Evolutionary conservation across 2,888 invertebrate species (phyloP).

Genomic region (Lasioglossum villosulum): DNA sequence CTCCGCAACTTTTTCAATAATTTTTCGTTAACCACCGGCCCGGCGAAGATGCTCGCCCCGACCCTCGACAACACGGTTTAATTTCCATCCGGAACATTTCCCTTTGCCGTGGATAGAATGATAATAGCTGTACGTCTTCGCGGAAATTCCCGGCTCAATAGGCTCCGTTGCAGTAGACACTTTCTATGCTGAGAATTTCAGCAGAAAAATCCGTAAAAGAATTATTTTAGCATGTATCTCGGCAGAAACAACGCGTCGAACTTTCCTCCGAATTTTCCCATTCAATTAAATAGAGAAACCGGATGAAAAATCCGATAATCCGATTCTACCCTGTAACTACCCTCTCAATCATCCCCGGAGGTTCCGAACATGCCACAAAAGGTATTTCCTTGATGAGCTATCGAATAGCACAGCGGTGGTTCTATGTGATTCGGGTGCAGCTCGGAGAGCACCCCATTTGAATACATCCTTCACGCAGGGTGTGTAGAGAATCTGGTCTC

Average conservation of each 20-base stretch:
- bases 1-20: conserved; percentile 30
- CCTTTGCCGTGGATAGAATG: neutral
- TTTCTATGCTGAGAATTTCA: neutral
- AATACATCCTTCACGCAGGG: neutral
- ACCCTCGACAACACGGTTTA: conserved; percentile 24
- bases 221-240: neutral
- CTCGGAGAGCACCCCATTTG: neutral
- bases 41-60: neutral
- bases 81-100: conserved; percentile 16
- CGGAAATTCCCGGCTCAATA: neutral
- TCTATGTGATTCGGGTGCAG: neutral
- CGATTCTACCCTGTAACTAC: neutral
- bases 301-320: neutral
- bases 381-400: neutral
- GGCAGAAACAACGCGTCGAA: neutral
- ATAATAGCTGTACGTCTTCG: neutral
- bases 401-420: neutral
- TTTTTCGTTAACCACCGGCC: conserved; percentile 43
- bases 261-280: neutral
- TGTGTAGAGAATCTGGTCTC: neutral
- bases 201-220: neutral
- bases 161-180: neutral
- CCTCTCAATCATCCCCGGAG: neutral
- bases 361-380: neutral
- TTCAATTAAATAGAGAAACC: neutral